Evolutionary conservation across 2,888 invertebrate species (phyloP).

Genomic region (Anthophora plumipes): DNA sequence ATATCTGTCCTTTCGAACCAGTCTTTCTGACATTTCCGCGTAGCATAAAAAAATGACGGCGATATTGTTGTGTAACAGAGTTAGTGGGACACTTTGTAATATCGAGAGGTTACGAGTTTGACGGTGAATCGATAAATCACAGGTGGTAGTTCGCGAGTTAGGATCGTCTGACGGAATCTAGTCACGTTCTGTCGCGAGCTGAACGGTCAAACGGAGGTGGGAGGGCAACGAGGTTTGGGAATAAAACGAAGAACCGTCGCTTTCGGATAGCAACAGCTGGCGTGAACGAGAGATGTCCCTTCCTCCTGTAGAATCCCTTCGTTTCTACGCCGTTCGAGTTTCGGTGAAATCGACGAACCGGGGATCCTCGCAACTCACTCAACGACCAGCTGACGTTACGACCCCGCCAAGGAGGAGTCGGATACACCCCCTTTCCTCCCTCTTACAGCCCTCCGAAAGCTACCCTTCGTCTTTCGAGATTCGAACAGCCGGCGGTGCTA

Average conservation of each 20-base stretch:
- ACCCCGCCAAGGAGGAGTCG: constrained; percentile 63
- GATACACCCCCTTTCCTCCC: constrained; percentile 59
- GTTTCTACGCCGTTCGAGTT: constrained; percentile 58
- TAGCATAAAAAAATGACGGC: too few relatives aligned
- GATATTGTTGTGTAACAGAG: too few relatives aligned
- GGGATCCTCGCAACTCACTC: constrained; percentile 73
- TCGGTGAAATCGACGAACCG: constrained; percentile 62
- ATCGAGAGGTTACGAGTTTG: not conserved
- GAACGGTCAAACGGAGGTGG: constrained; percentile 31
- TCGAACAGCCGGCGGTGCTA: constrained; percentile 69
- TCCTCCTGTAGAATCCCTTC: constrained; percentile 47
- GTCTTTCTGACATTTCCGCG: too few relatives aligned
- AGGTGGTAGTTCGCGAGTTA: not conserved
- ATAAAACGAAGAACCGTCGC: constrained; percentile 64
- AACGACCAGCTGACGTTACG: constrained; percentile 76
- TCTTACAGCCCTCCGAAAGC: constrained; percentile 55
- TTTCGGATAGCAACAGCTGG: constrained; percentile 74
- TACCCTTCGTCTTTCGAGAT: constrained; percentile 49
- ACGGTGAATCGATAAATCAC: not conserved
- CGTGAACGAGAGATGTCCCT: constrained; percentile 67
- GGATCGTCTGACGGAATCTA: constrained; percentile 39
- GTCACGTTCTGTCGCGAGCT: constrained; percentile 58
- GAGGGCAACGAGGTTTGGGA: constrained; percentile 57
- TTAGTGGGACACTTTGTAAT: too few relatives aligned
- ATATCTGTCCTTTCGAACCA: too few relatives aligned